Conservation (phyloP, 2,797 vertebrate genomes). For the Prunella strophiata region DNA sequence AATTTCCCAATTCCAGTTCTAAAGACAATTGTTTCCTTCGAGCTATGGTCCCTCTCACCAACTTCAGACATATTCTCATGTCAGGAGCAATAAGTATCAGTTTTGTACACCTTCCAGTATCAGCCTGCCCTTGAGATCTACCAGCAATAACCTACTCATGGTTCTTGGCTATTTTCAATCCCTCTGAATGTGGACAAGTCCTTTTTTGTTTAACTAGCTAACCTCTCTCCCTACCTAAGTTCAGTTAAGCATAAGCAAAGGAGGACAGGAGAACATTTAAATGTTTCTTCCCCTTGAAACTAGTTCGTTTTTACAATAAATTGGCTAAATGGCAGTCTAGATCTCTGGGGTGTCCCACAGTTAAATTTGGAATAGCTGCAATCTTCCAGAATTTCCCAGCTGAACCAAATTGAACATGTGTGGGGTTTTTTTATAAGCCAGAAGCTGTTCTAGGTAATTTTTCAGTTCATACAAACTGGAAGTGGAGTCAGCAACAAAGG, state of each 20-base stretch:
- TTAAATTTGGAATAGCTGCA: background rate
- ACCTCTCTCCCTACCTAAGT: background rate
- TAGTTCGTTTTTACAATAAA: background rate
- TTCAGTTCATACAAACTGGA: background rate
- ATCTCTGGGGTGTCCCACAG: background rate
- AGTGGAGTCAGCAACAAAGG: background rate
- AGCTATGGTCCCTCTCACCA: background rate
- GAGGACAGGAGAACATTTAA: background rate
- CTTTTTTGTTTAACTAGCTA: background rate
- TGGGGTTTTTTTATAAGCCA: background rate
- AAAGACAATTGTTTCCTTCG: background rate
- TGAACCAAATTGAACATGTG: background rate
- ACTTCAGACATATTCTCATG: background rate
- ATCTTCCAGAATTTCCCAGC: background rate
- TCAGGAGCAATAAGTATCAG: background rate
- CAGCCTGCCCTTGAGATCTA: background rate
- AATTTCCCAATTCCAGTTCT: background rate
- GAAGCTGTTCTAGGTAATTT: background rate
- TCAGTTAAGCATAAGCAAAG: background rate
- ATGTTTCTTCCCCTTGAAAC: background rate
- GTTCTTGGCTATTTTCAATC: background rate
- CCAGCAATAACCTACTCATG: background rate
- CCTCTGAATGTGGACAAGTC: background rate
- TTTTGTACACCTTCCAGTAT: background rate
- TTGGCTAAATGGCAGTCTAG: background rate